Base-by-base conservation (phyloP, 2,797 vertebrate species). In the Darevskia nairensis region DNA sequence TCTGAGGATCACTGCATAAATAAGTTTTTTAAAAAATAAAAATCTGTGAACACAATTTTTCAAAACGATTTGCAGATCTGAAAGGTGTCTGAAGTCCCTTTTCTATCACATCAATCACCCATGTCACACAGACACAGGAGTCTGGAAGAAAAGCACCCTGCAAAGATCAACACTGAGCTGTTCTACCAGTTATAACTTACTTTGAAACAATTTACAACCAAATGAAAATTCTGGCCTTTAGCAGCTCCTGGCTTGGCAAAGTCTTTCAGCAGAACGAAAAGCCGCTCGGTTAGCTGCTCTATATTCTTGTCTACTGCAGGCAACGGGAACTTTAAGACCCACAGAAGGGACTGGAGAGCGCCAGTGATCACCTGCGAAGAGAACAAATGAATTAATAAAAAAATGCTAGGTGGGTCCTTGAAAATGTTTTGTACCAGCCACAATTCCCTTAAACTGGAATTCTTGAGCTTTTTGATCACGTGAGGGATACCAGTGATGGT, bases 201-300 rank as follows among this genome's bases (percentile, higher is more conserved):
- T 98, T 99, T 99, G 95, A 99, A 99, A 96, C 99, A 99, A 95
- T 98, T 99, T 89, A 98, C 98, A 32, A 98, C 98, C 90, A 99
- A 96, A 76, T 97, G 97, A 92, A 99, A 99, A 96, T 99, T 99
- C 94, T 99, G 98, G 80, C 99, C 99, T 23, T 95, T 98, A 59
- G 97, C 99, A 2, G 98, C 97, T 74, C 99, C 99, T 0, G 98
- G 97, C 94, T 97, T 98, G 71, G 99, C 98, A 90, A 99, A 99
- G 92, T 99, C 98, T 95, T 99, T 99, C 88, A 99, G 97, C 95
- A 99, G 95, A 61, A 99, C 91, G 83, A 99, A 99, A 84, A 99
- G 98, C 89, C 98, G 98, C 92, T 97, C 97, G 6, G 97, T 98
- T 82, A 99, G 96, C 86, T 97, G 93, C 2, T 94, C 94, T 0